phyloP scores from a whole-genome alignment of 2,113 vertebrate genomes.

The Ochotona curzoniae region DNA sequence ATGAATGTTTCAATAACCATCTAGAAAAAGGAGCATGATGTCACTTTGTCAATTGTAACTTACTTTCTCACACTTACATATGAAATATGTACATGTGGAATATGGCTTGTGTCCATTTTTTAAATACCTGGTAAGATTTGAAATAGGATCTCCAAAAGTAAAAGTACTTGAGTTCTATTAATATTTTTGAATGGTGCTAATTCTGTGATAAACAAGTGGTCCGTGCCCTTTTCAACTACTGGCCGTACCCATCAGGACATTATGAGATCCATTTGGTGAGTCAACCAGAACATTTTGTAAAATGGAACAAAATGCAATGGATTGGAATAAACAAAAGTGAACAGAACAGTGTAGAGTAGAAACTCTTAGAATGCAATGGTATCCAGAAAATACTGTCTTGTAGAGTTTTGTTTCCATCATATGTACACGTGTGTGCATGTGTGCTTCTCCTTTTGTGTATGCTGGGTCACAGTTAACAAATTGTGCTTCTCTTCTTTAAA shows the following conservation, averaged over 20 bases:
- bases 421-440: neutral
- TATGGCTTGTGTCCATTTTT: slow-evolving; percentile 47
- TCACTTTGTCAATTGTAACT: neutral
- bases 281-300: neutral
- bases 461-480: neutral
- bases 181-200: slow-evolving; percentile 28
- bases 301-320: neutral
- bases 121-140: slow-evolving; percentile 23
- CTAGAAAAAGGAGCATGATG: slow-evolving; percentile 40
- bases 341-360: neutral
- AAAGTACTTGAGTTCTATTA: neutral
- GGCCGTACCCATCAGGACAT: neutral
- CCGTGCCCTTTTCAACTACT: slow-evolving; percentile 36
- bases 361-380: slow-evolving; percentile 19
- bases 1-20: slow-evolving; percentile 46
- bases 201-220: slow-evolving; percentile 20
- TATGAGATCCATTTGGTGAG: slow-evolving; percentile 47
- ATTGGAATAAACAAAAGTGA: slow-evolving; percentile 10
- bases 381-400: neutral
- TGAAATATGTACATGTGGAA: neutral
- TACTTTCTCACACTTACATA: slow-evolving; percentile 35
- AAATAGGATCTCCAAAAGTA: slow-evolving; percentile 1
- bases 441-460: neutral
- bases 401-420: neutral
- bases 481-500: slow-evolving; percentile 10